Conservation (phyloP, 2,797 vertebrate species). For the Ctenopoma kingsleyae region DNA sequence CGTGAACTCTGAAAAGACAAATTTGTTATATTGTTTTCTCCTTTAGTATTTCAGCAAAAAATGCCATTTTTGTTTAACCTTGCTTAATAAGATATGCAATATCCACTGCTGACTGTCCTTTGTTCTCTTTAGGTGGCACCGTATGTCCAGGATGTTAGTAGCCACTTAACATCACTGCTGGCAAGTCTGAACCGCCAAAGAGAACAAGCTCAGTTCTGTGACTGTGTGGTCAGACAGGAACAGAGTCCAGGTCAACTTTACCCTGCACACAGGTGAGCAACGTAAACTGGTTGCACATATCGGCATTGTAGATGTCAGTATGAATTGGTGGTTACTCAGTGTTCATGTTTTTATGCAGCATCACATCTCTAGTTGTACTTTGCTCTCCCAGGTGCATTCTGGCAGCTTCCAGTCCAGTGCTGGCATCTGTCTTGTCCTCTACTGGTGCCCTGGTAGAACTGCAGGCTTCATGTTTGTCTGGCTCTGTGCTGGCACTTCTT, state of each 20-base stretch:
- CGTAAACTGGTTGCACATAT: background rate
- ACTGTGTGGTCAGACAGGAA: slow-evolving; percentile 77
- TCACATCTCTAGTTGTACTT: background rate
- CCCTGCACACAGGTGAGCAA: slow-evolving; percentile 77
- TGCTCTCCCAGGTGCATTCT: slow-evolving; percentile 73
- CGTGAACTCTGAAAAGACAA: background rate
- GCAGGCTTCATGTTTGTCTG: slow-evolving; percentile 70
- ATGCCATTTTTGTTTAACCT: background rate
- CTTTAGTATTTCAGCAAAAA: too few relatives aligned
- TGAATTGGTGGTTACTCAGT: background rate
- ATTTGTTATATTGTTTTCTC: too few relatives aligned
- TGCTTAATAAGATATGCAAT: background rate
- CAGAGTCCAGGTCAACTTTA: slow-evolving; percentile 65
- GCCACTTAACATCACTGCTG: slow-evolving; percentile 66
- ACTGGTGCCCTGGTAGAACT: slow-evolving; percentile 77
- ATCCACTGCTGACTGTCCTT: background rate
- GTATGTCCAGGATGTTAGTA: slow-evolving; percentile 7
- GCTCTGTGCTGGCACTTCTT: slow-evolving; percentile 66
- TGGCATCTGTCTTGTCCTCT: slow-evolving; percentile 74
- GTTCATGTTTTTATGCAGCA: background rate
- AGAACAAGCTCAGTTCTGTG: slow-evolving; percentile 74
- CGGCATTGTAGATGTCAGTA: background rate
- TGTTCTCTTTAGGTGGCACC: slow-evolving; percentile 46
- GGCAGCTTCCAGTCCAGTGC: slow-evolving; percentile 82
- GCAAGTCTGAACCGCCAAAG: slow-evolving; percentile 74